Base-by-base conservation (phyloP, 2,888 invertebrate species). In the Petrophora chlorosata region DNA sequence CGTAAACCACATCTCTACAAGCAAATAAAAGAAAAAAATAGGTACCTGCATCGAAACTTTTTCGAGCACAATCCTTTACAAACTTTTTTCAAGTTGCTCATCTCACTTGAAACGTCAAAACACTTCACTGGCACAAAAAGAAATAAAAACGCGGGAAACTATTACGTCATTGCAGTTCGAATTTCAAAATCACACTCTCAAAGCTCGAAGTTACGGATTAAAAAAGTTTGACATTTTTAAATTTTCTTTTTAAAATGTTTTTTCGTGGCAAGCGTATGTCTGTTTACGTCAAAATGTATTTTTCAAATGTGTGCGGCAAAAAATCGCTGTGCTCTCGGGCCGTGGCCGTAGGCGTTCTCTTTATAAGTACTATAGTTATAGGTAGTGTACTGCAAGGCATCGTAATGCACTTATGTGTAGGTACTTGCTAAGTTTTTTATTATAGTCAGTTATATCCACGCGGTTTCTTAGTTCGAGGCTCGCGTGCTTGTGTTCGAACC, bases 391-490 rank as follows among this genome's bases (percentile, higher is more conserved):
- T 73, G 79, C 72, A 73, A 76, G 73, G 76, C 78, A 76, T 81
- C 84, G 87, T 84, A 86, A 84, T 88, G 87, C 85, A 87, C 88
- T 89, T 89, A 86, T 88, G 88, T 87, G 88, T 85, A 73, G 72
- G 73, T 73, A 85, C 86, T 85, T 67, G 82, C 86, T 80, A 84
- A 87, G 78, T 88, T 89, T 89, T 90, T 90, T 90, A 90, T 88
- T 89, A 88, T 88, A 86, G 74, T 79, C 80, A 67, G 80, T 82
- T 86, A 79, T 84, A 85, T 79, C 76, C 77, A 68, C 79, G 79
- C 82, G 76, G 85, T 85, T 83, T 82, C 79, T 82, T 79, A 78
- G 79, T 84, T 83, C 77, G 81, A 83, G 74, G 66, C 76, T 74
- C 63, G 73, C 65, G 60, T 65, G 63, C 51, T 34, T 25, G 10